phyloP scores from a whole-genome alignment of 2,888 invertebrate genomes.

The Apoda limacodes region DNA sequence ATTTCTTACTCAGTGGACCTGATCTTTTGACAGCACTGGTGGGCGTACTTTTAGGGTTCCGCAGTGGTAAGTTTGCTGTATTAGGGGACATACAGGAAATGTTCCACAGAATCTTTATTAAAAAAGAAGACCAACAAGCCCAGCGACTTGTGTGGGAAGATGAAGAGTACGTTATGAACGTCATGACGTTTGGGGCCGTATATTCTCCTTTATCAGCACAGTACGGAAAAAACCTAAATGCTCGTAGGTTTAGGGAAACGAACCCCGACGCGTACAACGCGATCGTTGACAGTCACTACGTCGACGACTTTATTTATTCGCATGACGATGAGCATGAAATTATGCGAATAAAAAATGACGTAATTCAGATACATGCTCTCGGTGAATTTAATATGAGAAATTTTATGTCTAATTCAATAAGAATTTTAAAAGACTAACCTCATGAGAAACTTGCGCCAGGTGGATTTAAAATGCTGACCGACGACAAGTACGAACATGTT shows the following conservation, averaged over 20 bases:
- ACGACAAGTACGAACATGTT: too few species aligned
- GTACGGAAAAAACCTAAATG: constrained; percentile 4
- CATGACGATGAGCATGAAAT: too few species aligned
- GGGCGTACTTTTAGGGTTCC: constrained; percentile 27
- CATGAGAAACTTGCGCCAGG: too few species aligned
- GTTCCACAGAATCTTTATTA: constrained; percentile 2
- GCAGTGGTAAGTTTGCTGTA: constrained; percentile 25
- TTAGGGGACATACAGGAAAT: constrained; percentile 20
- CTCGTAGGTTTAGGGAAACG: not conserved
- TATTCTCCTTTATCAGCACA: constrained; percentile 6
- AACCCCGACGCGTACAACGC: too few species aligned
- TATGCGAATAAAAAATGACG: too few species aligned
- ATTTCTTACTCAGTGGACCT: too few species aligned
- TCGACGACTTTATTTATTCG: constrained; percentile 6
- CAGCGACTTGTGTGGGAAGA: constrained; percentile 5
- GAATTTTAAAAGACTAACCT: too few species aligned
- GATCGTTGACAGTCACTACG: constrained; percentile 5
- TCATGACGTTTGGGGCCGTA: constrained; percentile 6
- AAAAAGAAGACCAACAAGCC: constrained; percentile 3
- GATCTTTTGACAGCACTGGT: constrained; percentile 22
- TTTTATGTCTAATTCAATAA: too few species aligned
- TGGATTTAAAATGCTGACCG: too few species aligned
- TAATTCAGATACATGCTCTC: too few species aligned
- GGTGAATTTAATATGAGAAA: too few species aligned
- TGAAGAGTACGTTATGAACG: too few species aligned